Base-by-base conservation (phyloP, 2,113 vertebrate genomes). In the Callopanchax toddi region DNA sequence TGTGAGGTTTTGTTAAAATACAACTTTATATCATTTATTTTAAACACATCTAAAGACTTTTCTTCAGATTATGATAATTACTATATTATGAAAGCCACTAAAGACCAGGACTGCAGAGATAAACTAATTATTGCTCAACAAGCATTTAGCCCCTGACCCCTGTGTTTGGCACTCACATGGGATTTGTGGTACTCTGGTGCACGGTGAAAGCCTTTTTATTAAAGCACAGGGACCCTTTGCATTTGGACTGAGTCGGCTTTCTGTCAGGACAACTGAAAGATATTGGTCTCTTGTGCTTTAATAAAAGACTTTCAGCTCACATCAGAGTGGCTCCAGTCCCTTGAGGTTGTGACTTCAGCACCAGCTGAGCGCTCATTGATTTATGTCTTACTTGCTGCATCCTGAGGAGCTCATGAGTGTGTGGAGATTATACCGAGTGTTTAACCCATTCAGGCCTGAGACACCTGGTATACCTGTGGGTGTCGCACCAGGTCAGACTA, bases 281-380 rank as follows among this genome's bases (percentile, higher is more conserved):
- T 59, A 55, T 13, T 16, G 39, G 43, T 73, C 68, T 53, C 61
- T 44, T 20, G 29, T 56, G 72, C 50, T 64, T 71, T 77, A 60
- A 74, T 68, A 55, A 78, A 68, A 36, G 63, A 55, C 67, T 71
- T 54, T 74, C 22, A 64, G 44, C 55, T 71, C 18, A 44, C 20
- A 50, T 58, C 42, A 55, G 23, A 68, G 23, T 32, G 25, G 32
- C 21, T 43, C 16, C 1, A 37, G 59, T 7, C 62, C 53, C 70
- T 37, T 46, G 59, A 70, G 66, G 43, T 25, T 77, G 43, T 71
- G 70, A 71, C 52, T 56, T 18, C 17, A 74, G 60, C 9, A 1
- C 16, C 13, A 48, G 42, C 51, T 43, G 39, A 52, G 58, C 39
- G 23, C 49, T 61, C 37, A 56, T 17, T 52, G 39, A 50, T 76